These are phyloP conservation scores for Pristionchus pacificus DNA, from an alignment of 1,140 invertebrate genomes.

Conservation along the genomic window DNA sequence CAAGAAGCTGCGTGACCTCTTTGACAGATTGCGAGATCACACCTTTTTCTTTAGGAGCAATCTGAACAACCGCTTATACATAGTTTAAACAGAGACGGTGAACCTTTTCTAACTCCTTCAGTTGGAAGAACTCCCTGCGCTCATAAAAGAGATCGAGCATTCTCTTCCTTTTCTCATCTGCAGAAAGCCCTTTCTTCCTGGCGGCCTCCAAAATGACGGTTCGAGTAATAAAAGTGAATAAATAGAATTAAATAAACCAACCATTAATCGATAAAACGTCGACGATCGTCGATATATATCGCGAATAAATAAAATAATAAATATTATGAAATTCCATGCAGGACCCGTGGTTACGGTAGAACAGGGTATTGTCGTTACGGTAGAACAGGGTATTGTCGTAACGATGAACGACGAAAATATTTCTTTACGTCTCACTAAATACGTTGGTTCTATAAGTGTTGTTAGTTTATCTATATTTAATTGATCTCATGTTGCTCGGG, in stretches of 20 bases:
- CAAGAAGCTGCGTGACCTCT: slow-evolving; percentile 1
- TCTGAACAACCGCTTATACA: background rate
- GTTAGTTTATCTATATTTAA: too few species aligned
- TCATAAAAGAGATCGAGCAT: background rate
- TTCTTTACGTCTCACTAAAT: too few species aligned
- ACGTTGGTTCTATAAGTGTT: too few species aligned
- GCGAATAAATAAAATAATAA: too few species aligned
- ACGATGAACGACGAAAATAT: too few species aligned
- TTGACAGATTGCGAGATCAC: slow-evolving; percentile 8
- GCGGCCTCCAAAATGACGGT: background rate
- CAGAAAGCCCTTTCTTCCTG: background rate
- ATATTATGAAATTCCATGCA: too few species aligned
- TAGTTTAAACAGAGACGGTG: background rate
- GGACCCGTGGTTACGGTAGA: too few species aligned
- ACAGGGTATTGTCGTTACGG: too few species aligned
- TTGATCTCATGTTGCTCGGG: too few species aligned
- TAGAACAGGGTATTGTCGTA: too few species aligned
- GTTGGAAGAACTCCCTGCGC: background rate
- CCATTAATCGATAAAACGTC: slow-evolving; percentile 4
- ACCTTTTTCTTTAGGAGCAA: slow-evolving; percentile 6
- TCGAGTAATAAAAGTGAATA: background rate
- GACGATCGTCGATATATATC: too few species aligned
- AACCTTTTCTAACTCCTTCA: slow-evolving; percentile 1
- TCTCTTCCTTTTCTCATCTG: background rate
- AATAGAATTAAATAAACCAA: slow-evolving; percentile 1